A percentile compares a stretch with the other conserved stretches of the same genome.
Conservation (phyloP, 2,888 invertebrate species). For the Aleiodes alternator region DNA sequence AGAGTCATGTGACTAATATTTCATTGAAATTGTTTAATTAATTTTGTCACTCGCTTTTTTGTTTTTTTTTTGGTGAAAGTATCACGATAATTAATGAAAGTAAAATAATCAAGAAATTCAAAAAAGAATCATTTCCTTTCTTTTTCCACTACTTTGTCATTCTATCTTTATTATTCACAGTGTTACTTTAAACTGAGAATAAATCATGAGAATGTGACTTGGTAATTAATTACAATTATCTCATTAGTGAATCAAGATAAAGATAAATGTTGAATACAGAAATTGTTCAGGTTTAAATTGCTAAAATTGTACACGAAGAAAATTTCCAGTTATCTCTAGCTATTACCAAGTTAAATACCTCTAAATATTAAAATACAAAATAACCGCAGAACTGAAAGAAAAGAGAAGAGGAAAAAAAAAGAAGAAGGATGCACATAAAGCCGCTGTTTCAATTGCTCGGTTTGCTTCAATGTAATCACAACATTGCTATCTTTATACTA, state of each 20-base stretch:
- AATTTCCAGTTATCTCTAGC: background rate
- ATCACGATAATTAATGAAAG: background rate
- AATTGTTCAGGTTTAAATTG: too few species aligned
- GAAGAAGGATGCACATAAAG: conserved; percentile 3
- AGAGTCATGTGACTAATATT: background rate
- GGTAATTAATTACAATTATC: too few species aligned
- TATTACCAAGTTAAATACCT: conserved; percentile 13
- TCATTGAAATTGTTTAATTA: background rate
- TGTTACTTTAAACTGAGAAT: too few species aligned
- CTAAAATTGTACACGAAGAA: too few species aligned
- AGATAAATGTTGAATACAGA: too few species aligned
- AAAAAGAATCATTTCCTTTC: background rate
- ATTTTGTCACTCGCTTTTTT: background rate
- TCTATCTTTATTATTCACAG: too few species aligned
- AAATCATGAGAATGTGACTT: too few species aligned
- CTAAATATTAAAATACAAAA: background rate
- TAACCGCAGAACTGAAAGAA: background rate
- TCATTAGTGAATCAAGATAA: too few species aligned
- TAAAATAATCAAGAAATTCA: too few species aligned
- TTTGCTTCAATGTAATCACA: conserved; percentile 16
- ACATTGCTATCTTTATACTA: conserved; percentile 26
- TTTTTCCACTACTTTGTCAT: too few species aligned
- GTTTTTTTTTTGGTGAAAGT: too few species aligned
- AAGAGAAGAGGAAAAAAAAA: background rate
- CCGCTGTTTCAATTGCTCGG: conserved; percentile 25